A percentile compares a stretch with the other conserved stretches of the same genome.
Conservation (phyloP, 2,797 vertebrate species). For the Liparis tanakae region DNA sequence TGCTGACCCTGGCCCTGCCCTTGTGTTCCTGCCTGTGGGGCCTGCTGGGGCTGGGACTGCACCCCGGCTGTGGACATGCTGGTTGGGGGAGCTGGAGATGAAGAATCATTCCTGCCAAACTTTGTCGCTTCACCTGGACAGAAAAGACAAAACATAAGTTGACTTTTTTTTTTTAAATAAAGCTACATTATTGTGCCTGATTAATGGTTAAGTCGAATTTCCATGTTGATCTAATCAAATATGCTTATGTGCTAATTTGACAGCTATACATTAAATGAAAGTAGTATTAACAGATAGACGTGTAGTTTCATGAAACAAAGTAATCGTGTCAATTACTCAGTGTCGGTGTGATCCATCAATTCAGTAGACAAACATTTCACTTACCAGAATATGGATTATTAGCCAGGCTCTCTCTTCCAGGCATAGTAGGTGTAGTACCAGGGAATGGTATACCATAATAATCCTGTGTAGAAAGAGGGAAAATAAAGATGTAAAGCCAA, state of each 20-base stretch:
- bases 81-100: slow-evolving; percentile 92
- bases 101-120: slow-evolving; percentile 94
- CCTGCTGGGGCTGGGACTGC: slow-evolving; percentile 79
- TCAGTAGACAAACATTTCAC: neutral
- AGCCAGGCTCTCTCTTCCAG: slow-evolving; percentile 92
- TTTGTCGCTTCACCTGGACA: slow-evolving; percentile 92
- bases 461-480: slow-evolving; percentile 82
- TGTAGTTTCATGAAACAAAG: neutral
- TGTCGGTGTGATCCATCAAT: neutral
- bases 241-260: neutral
- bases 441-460: slow-evolving; percentile 98
- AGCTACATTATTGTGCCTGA: rapidly evolving
- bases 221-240: neutral
- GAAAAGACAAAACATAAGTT: neutral
- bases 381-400: slow-evolving; percentile 95
- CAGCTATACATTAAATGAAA: neutral
- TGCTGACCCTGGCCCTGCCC: slow-evolving; percentile 87
- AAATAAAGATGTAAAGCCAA: neutral
- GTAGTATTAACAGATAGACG: neutral
- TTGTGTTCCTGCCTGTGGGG: slow-evolving; percentile 76
- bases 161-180: neutral
- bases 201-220: neutral
- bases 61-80: slow-evolving; percentile 85
- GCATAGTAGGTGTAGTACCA: slow-evolving; percentile 88
- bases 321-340: neutral